Evolutionary conservation across 1,140 invertebrate genomes (phyloP), one percentile per base, ranked within the genome.

Genomic region (Sinonovacula constricta): DNA sequence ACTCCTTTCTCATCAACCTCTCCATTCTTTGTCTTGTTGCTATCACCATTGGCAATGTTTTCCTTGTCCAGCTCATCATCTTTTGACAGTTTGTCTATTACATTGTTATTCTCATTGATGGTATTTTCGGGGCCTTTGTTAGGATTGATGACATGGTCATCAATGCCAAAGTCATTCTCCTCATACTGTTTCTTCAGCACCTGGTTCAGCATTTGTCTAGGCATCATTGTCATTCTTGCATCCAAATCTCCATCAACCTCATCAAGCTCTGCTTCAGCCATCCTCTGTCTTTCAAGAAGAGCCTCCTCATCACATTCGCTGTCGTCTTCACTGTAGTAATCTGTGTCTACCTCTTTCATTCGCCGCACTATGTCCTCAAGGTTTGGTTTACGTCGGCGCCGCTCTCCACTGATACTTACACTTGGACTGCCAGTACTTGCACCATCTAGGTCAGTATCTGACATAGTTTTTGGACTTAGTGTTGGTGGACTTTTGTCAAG

Each of bases 351-450:
- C 24, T 84, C 81, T 56, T 74, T 81, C 69, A 89, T 87, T n/a
- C 85, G 60, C 0, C 88, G 65, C 0, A 89, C 85, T 24, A 89
- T 89, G 79, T 88, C 88, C 51, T 88, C 88, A 7, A 88, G 57
- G 18, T 86, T 87, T 2, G 82, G 88, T 72, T 89, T 89, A n/a
- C 88, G 69, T 33, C 85, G 84, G 83, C 31, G 78, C 77, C 65
- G 78, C 77, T 71, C 75, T 53, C 49, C 74, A 62, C 71, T 68
- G 7, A 80, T 15, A 53, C 77, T 59, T 49, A 72, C 49, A 26
- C 75, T 80, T 7, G 83, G 81, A 77, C 83, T 82, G 62, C 81
- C 84, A 24, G 65, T 78, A 34, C 69, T 78, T 26, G 53, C 68
- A 30, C 59, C 69, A 31, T 82, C 79, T 33, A 79, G 78, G 26